phyloP scores from a whole-genome alignment of 2,888 invertebrate species.

The Agrilus biguttatus region DNA sequence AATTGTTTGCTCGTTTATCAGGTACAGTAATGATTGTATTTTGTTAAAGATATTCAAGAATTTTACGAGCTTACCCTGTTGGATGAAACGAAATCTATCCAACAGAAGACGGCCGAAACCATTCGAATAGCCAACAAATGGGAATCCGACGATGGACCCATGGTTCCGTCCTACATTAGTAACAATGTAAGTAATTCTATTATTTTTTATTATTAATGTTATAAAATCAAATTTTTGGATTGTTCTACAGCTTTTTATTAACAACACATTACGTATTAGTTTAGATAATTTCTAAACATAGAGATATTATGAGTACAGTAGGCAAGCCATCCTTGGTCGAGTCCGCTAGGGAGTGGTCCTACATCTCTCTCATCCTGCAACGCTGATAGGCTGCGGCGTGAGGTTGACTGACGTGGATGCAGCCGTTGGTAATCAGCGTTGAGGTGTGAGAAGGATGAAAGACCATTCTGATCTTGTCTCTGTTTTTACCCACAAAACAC shows the following conservation, averaged over 20 bases:
- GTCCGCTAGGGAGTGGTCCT: too few relatives aligned
- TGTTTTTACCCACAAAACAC: too few relatives aligned
- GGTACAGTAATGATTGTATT: slow-evolving; percentile 1
- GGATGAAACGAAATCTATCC: slow-evolving; percentile 87
- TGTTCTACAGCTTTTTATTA: not conserved
- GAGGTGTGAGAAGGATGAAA: too few relatives aligned
- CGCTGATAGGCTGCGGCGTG: too few relatives aligned
- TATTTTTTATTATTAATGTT: not conserved
- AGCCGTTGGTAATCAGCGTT: too few relatives aligned
- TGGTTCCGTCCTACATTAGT: slow-evolving; percentile 42
- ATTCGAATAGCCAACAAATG: slow-evolving; percentile 90
- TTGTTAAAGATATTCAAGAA: slow-evolving; percentile 87
- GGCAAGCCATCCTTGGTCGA: too few relatives aligned
- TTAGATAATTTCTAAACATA: not conserved
- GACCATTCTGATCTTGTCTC: too few relatives aligned
- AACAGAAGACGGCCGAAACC: slow-evolving; percentile 92
- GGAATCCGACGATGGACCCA: slow-evolving; percentile 58
- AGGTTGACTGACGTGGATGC: too few relatives aligned
- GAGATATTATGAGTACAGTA: too few relatives aligned
- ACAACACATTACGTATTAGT: not conserved
- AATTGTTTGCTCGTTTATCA: too few relatives aligned
- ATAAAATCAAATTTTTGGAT: not conserved
- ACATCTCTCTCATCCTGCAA: too few relatives aligned
- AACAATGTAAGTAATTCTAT: slow-evolving; percentile 39
- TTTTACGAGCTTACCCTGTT: slow-evolving; percentile 95